Evolutionary conservation across 2,113 vertebrate genomes (phyloP).

Genomic region (Triplophysa rosa): DNA sequence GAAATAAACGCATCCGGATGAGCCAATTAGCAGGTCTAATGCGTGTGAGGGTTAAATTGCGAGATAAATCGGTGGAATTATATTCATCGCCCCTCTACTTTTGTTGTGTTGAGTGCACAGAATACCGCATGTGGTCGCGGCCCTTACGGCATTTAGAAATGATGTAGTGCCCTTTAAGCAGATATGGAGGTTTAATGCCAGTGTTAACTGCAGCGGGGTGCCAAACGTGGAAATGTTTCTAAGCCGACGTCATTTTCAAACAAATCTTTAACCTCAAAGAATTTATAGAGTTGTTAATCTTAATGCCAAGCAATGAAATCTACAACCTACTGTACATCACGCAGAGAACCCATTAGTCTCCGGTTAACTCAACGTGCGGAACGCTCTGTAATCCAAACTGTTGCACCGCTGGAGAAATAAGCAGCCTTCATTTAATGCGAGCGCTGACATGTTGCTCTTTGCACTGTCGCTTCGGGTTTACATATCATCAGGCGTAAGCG

Average conservation of each 20-base stretch:
- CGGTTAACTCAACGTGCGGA: neutral
- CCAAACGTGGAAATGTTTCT: slow-evolving; percentile 12
- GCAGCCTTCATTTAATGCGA: slow-evolving; percentile 5
- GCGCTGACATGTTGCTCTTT: slow-evolving; percentile 7
- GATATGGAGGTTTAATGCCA: slow-evolving; percentile 10
- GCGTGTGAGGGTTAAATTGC: slow-evolving; percentile 41
- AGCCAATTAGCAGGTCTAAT: slow-evolving; percentile 43
- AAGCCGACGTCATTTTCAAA: slow-evolving; percentile 16
- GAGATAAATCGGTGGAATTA: slow-evolving; percentile 42
- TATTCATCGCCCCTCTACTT: slow-evolving; percentile 20
- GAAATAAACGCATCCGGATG: slow-evolving; percentile 36
- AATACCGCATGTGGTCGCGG: neutral
- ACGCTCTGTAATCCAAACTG: neutral
- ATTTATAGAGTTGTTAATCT: neutral
- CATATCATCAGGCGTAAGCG: slow-evolving; percentile 9
- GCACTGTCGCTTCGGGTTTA: slow-evolving; percentile 2
- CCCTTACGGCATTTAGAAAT: slow-evolving; percentile 17
- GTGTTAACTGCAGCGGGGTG: slow-evolving; percentile 16
- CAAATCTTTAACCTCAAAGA: neutral
- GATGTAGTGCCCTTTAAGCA: slow-evolving; percentile 16
- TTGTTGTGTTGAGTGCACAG: neutral
- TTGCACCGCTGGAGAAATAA: neutral
- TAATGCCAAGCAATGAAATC: slow-evolving; percentile 11
- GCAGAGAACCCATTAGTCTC: slow-evolving; percentile 13
- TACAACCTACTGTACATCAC: neutral